Base-by-base conservation (phyloP, 2,888 invertebrate genomes). In the Nephrotoma appendiculata region DNA sequence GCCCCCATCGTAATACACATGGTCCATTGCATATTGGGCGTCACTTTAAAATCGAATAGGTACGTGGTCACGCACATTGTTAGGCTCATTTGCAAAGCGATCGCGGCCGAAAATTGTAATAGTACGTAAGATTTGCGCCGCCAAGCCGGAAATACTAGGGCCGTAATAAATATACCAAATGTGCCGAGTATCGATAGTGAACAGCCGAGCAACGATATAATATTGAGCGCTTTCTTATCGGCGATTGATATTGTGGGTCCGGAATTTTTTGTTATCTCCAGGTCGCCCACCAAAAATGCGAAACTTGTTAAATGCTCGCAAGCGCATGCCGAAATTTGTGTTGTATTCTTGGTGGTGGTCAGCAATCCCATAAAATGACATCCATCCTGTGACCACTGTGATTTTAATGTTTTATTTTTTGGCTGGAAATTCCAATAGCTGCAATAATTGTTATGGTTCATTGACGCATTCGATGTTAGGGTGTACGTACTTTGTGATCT, bases 301-400 rank as follows among this genome's bases (percentile, higher is more conserved):
- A 94, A 94, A 89, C 94, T 93, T 42, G 94, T 94, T 86, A 94
- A 90, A 89, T 94, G 94, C 85, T 93, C 93, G 88, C 94, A 93
- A 87, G 93, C 90, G 87, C 93, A 93, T 12, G 91, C 45, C 3
- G 91, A 90, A 5, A 93, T 88, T 90, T 90, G 88, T 88, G 91
- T 88, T 89, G 89, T 89, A 89, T 90, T 88, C 88, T 89, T 84
- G 87, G 89, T 89, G 86, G 89, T 88, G 42, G n/a, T 15, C 5
- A 43, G 41, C 9, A 44, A 11, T 88, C 91, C 89, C 88, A 90
- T 86, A 89, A 91, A 90, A 42, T 90, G 91, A 87, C 94, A 93
- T 0, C 94, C 95, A 86, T 92, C 91, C 0, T 90, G 91, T 2
- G 93, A 93, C 95, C 95, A 95, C 42, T 86, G 57, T 5, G 52